Percentiles rank a stretch among this genome's conserved stretches.
These are phyloP conservation scores for Kryptopterus vitreolus DNA, from an alignment of 2,797 vertebrate genomes.

Conservation along the genomic window DNA sequence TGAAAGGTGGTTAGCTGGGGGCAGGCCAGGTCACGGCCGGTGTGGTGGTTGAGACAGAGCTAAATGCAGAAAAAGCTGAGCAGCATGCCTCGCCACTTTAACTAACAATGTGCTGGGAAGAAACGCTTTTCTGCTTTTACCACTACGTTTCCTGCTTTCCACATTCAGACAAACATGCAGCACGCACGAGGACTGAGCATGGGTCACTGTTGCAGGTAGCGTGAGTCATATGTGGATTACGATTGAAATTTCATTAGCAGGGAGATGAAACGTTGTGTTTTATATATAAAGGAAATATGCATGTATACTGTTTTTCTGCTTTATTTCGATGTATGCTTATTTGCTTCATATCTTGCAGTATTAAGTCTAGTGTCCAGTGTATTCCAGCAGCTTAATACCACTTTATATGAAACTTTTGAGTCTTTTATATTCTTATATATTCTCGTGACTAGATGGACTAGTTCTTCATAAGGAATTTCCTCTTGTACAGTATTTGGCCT, in stretches of 20 bases:
- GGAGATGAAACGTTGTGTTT: neutral
- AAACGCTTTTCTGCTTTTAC: constrained; percentile 27
- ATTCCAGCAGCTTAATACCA: constrained; percentile 39
- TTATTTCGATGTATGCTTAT: neutral
- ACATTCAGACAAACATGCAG: constrained; percentile 31
- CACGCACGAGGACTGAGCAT: constrained; percentile 1
- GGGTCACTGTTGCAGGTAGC: constrained; percentile 35
- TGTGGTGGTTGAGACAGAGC: constrained; percentile 36
- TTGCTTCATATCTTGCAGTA: constrained; percentile 5
- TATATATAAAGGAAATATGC: neutral
- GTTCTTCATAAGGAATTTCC: constrained; percentile 35
- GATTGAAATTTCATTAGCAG: constrained; percentile 1
- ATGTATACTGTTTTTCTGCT: neutral
- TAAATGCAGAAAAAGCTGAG: constrained; percentile 56
- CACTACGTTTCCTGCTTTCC: constrained; percentile 40
- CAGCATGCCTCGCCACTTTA: constrained; percentile 35
- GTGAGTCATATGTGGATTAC: constrained; percentile 36
- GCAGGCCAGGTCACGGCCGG: constrained; percentile 35
- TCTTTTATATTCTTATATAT: neutral
- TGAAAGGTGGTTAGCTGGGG: constrained; percentile 54
- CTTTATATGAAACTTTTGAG: constrained; percentile 6
- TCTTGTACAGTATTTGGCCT: constrained; percentile 21
- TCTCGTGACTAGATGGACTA: constrained; percentile 11
- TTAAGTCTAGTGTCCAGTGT: constrained; percentile 41
- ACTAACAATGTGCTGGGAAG: constrained; percentile 32